phyloP scores from a whole-genome alignment of 2,113 vertebrate species.

The Heterotis niloticus region DNA sequence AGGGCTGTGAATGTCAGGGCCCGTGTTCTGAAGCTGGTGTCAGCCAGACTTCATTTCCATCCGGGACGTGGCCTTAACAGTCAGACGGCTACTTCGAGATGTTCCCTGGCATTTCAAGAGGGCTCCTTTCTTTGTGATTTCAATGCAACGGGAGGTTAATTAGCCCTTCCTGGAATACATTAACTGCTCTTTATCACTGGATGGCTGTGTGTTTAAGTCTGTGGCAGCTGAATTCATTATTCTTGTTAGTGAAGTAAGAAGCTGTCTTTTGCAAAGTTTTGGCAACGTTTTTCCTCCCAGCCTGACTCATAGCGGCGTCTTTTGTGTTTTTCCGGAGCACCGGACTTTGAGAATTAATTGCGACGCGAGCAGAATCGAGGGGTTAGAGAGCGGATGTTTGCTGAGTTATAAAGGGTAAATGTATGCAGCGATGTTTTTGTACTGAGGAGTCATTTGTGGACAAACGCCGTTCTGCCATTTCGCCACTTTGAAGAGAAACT shows the following conservation, averaged over 20 bases:
- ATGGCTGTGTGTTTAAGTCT: not conserved
- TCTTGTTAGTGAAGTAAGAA: not conserved
- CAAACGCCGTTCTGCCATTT: not conserved
- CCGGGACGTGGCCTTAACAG: conserved; percentile 2
- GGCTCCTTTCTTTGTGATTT: conserved; percentile 13
- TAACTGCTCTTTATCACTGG: conserved; percentile 25
- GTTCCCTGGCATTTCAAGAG: conserved; percentile 22
- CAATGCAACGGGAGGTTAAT: conserved; percentile 24
- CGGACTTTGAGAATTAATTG: not conserved
- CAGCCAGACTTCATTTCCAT: conserved; percentile 9
- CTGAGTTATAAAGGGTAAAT: not conserved
- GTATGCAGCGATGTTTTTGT: not conserved
- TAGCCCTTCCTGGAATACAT: conserved; percentile 25
- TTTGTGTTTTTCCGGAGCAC: not conserved
- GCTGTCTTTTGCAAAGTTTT: conserved; percentile 23
- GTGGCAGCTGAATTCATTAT: conserved; percentile 2
- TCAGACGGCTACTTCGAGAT: conserved; percentile 10
- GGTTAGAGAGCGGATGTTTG: not conserved
- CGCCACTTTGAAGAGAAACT: not conserved
- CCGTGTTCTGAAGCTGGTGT: not conserved
- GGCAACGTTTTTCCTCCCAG: not conserved
- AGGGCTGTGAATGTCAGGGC: not conserved
- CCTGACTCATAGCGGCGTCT: not conserved
- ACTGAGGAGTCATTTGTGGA: too few species aligned
- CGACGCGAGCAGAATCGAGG: not conserved